Base-by-base conservation (phyloP, 1,140 invertebrate species). In the Hesperophylax magnus region DNA sequence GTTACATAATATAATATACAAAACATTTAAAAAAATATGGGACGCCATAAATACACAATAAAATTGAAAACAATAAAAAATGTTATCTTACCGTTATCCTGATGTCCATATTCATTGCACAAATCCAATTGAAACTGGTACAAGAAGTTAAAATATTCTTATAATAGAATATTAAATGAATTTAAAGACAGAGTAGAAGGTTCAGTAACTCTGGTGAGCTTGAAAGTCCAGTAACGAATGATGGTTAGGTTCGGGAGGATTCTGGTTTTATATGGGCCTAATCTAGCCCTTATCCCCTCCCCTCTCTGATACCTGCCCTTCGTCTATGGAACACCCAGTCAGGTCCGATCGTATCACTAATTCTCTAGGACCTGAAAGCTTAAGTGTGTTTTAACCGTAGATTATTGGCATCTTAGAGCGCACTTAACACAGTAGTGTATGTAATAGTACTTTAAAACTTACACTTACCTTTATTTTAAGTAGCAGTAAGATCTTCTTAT, bases 101-200 rank as follows among this genome's bases (percentile, higher is more conserved):
- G 22, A 83, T 80, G 60, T 83, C 82, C 54, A 76, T 58, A 74
- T 80, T 83, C 82, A 83, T 83, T 71, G 76, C 79, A 77, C 78
- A 61, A 71, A 69, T 53, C 60, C 20, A 54, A 52, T 53, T n/a
- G 17, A 71, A 71, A 71, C n/a, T 47, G 31, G 61, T 22, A 65
- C 18, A 53, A 47, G 0, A 71, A 71, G 11, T 52, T n/a, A 71
- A 22, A 52, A 31, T 47, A 14, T 47, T 47, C 5, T 8, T 1
- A 39, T 6, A 39, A 39, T 39, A 39, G 9, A 39, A 39, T 39
- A 39, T 9, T 2, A 4, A 39, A 2, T 47, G 1, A 14, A 47
- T 47, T 47, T 47, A 9, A 47, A 47, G 39, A 14, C 1, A 47
- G 39, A 47, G 11, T 5, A 39, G 24, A 14, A 24, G 14, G 63